Conservation (phyloP, 2,797 vertebrate species). For the Euphonia xanthogaster region DNA sequence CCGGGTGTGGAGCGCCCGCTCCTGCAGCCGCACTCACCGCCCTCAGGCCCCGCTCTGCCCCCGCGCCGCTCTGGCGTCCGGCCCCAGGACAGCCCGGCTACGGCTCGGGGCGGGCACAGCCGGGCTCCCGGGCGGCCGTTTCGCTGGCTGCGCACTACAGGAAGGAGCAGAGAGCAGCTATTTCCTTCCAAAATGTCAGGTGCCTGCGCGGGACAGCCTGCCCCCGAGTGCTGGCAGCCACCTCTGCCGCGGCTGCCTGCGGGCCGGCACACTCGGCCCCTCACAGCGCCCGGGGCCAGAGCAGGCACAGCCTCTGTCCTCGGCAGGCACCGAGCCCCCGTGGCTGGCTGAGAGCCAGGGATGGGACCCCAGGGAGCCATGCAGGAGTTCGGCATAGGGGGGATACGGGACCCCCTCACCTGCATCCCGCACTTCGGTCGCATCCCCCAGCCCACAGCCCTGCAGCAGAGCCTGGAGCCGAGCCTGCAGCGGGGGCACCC, state of each 20-base stretch:
- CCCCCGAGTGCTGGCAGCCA: neutral
- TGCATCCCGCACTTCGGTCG: neutral
- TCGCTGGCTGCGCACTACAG: conserved; percentile 21
- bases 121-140: neutral
- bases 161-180: conserved; percentile 46
- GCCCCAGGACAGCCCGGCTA: neutral
- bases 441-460: rapidly evolving
- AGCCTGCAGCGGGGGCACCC: rapidly evolving
- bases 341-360: neutral
- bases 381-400: rapidly evolving
- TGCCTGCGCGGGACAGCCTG: conserved; percentile 39
- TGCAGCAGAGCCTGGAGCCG: neutral
- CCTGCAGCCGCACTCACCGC: too few relatives aligned
- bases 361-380: rapidly evolving
- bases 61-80: neutral
- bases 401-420: rapidly evolving
- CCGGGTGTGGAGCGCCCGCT: too few relatives aligned
- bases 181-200: conserved; percentile 71
- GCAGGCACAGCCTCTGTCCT: neutral
- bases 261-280: rapidly evolving
- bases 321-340: neutral
- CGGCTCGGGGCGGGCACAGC: neutral
- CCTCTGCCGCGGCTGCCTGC: neutral
- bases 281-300: rapidly evolving
- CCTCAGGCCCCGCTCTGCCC: neutral